A percentile compares a stretch with the other conserved stretches of the same genome.
Conservation (phyloP, 2,888 invertebrate species). For the Tiliacea aurago region DNA sequence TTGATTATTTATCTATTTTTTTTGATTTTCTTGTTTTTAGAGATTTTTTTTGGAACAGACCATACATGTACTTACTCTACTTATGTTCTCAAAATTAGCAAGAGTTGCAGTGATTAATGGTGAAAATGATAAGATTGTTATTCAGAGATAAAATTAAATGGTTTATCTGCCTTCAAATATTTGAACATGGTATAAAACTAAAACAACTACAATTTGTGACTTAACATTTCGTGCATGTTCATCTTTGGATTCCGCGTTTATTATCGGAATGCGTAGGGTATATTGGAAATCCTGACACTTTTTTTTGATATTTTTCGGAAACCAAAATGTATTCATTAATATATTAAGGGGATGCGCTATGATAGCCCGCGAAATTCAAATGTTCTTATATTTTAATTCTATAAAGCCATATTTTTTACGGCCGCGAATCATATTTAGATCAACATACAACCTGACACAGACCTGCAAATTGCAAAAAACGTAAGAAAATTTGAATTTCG, state of each 20-base stretch:
- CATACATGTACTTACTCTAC: too few relatives aligned
- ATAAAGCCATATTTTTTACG: too few relatives aligned
- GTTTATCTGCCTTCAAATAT: not conserved
- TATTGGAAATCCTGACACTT: not conserved
- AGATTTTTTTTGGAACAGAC: not conserved
- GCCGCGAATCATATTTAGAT: too few relatives aligned
- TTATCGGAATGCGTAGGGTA: not conserved
- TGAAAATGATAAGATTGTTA: not conserved
- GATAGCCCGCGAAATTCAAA: too few relatives aligned
- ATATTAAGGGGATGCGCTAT: too few relatives aligned
- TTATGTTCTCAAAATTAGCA: not conserved
- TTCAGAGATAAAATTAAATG: not conserved
- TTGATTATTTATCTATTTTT: too few relatives aligned
- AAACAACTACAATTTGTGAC: not conserved
- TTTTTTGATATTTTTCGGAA: not conserved
- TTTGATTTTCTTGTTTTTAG: not conserved
- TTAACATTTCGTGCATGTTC: not conserved
- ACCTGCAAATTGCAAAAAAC: too few relatives aligned
- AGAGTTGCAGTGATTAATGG: not conserved
- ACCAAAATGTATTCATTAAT: not conserved
- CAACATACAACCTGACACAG: too few relatives aligned
- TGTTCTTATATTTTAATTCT: too few relatives aligned
- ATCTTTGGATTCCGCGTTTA: not conserved
- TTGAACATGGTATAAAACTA: not conserved
- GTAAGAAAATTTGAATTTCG: too few relatives aligned